Base-by-base conservation (phyloP, 2,797 vertebrate species). In the Cynopterus sphinx region DNA sequence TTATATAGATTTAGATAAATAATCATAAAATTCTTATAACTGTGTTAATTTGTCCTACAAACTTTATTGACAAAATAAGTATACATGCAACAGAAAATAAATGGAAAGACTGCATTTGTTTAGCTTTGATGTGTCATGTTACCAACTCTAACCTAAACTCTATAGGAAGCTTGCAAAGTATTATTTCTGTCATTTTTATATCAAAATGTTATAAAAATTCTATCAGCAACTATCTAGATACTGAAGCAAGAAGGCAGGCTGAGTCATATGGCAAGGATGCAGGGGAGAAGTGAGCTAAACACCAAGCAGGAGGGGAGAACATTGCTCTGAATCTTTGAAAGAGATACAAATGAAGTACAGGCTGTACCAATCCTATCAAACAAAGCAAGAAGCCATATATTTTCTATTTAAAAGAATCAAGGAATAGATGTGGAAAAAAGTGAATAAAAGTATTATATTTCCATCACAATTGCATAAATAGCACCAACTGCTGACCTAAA, bases 401-500 rank as follows among this genome's bases (percentile, higher is more conserved):
- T 91, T 85, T 4, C 33, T 51, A 41, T 78, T 95, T 68, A 7
- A 13, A 73, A 89, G 6, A 92, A 39, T 73, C 59, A 81, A 39
- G 9, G 31, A 16, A 46, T 61, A 9, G 8, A n/a, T 70, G 16
- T 21, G 71, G 24, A 90, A 53, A 33, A 70, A 31, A 75, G 19
- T 83, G 10, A 22, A 24, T 73, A 21, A 87, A 94, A 94, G 55
- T 31, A 21, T 73, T 53, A 10, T 28, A 41, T 96, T 87, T 87
- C 31, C 1, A 53, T 0, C 0, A 51, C 12, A 75, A 33, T 33
- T 82, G 26, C 13, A n/a, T 53, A 88, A 81, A 91, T 55, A 41
- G 22, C 51, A 90, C 36, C 1, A 2, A 75, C 78, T 53, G 16
- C 46, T 93, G 86, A 90, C 33, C 3, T 39, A n/a, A 68, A 87